Evolutionary conservation across 2,888 invertebrate genomes (phyloP), one percentile per base, ranked within the genome.

Genomic region (Norana najaformis): DNA sequence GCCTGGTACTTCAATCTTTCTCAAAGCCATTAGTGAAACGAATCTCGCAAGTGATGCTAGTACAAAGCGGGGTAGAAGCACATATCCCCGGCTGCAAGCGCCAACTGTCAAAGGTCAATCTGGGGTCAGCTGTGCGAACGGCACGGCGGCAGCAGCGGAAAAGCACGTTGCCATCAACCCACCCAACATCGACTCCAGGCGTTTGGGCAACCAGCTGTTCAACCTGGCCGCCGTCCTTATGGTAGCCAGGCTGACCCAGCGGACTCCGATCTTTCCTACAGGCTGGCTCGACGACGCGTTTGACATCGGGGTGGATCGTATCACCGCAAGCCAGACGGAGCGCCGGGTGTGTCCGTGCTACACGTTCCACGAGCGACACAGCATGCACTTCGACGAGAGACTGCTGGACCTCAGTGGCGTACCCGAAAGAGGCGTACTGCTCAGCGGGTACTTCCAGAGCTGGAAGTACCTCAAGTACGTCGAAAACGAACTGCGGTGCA

Each of bases 191-290:
- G 85, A 85, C 85, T 35, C 35, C 36, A 34, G 85, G 20, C 88
- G 88, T 6, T 4, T 88, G 88, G 88, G 88, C 37, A 88, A 88
- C 47, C 88, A 88, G 34, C 39, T 88, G 88, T 88, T 88, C 88
- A 34, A 88, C 23, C 20, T 41, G 6, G 88, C 88, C 20, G 39
- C 88, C 39, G 13, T 88, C 0, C 88, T 88, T 4, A 37, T 34
- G 34, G 88, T 88, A 20, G 88, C 88, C 41, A 18, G 39, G 6
- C 4, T 20, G 20, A 88, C 39, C 36, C 16, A n/a, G 4, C 35
- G 88, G 38, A 20, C 30, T 5, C 16, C 88, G 34, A 11, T 88
- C 20, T 39, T 85, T 36, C 85, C 85, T 36, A 20, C 36, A 18
- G 85, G 85, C 35, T 85, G 85, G 85, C 85, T 85, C 85, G 36